These are phyloP conservation scores for Saimiri boliviensis DNA, from an alignment of 2,113 vertebrate genomes.

Conservation along the genomic window DNA sequence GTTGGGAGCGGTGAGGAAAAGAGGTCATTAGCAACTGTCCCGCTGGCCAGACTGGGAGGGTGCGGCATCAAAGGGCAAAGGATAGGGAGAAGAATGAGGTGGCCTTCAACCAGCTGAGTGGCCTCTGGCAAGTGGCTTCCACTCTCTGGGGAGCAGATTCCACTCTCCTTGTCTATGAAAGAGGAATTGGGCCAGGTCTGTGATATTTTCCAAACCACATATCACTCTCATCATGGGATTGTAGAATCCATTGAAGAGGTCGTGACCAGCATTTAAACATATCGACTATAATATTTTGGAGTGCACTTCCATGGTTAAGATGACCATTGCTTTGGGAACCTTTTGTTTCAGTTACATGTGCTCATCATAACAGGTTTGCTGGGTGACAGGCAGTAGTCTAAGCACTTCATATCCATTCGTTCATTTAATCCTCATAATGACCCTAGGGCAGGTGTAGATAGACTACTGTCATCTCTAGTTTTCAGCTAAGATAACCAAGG, in stretches of 20 bases:
- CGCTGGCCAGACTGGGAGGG: not conserved
- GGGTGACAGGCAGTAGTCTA: not conserved
- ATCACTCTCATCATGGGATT: not conserved
- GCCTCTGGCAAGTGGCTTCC: not conserved
- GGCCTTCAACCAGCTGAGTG: not conserved
- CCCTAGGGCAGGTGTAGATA: not conserved
- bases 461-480: not conserved
- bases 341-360: not conserved
- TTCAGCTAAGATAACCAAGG: not conserved
- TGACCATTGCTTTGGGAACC: not conserved
- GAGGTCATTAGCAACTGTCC: not conserved
- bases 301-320: not conserved
- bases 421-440: not conserved
- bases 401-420: not conserved
- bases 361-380: not conserved
- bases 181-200: not conserved
- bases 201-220: not conserved
- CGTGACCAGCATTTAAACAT: not conserved
- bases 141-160: not conserved
- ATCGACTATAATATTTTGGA: not conserved
- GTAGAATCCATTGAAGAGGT: not conserved
- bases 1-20: not conserved
- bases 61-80: fast-evolving
- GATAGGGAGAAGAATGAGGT: not conserved
- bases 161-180: not conserved